Evolutionary conservation across 2,797 vertebrate species (phyloP).

Genomic region (Hippopotamyrus pictus): DNA sequence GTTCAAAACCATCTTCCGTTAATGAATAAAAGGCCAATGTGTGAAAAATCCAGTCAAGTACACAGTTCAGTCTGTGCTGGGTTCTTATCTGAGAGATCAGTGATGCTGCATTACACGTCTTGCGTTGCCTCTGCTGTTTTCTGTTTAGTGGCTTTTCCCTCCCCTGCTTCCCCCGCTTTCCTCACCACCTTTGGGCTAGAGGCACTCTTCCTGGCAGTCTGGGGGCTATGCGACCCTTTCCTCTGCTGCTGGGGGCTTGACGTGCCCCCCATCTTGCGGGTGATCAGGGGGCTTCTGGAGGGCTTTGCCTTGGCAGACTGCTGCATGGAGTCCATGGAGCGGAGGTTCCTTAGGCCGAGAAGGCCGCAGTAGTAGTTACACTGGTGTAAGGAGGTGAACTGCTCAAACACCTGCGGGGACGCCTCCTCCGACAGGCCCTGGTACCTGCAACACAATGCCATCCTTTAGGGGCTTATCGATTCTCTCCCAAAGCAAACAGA

Average conservation of each 20-base stretch:
- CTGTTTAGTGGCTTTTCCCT: conserved; percentile 41
- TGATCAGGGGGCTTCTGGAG: conserved; percentile 73
- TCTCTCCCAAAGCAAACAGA: not conserved
- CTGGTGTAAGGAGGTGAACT: conserved; percentile 70
- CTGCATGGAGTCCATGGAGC: conserved; percentile 61
- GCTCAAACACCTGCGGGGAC: conserved; percentile 73
- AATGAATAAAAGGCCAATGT: not conserved
- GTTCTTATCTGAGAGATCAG: not conserved
- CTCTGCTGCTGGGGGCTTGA: conserved; percentile 76
- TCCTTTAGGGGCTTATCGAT: not conserved
- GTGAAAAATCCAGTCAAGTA: not conserved
- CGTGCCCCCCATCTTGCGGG: conserved; percentile 67
- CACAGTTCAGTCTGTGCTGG: not conserved
- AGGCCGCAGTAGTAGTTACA: conserved; percentile 84
- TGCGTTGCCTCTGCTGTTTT: conserved; percentile 43
- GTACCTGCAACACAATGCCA: conserved; percentile 64
- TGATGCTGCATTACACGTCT: conserved; percentile 38
- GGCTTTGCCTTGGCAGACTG: conserved; percentile 67
- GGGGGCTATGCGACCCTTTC: conserved; percentile 64
- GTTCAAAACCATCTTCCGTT: not conserved
- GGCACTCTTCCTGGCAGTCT: conserved; percentile 63
- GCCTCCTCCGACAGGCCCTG: conserved; percentile 79
- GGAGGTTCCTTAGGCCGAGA: conserved; percentile 69
- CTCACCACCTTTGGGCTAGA: conserved; percentile 61
- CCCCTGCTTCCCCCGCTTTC: conserved; percentile 48